Base-by-base conservation (phyloP, 2,888 invertebrate genomes). In the Perizoma flavofasciatum region DNA sequence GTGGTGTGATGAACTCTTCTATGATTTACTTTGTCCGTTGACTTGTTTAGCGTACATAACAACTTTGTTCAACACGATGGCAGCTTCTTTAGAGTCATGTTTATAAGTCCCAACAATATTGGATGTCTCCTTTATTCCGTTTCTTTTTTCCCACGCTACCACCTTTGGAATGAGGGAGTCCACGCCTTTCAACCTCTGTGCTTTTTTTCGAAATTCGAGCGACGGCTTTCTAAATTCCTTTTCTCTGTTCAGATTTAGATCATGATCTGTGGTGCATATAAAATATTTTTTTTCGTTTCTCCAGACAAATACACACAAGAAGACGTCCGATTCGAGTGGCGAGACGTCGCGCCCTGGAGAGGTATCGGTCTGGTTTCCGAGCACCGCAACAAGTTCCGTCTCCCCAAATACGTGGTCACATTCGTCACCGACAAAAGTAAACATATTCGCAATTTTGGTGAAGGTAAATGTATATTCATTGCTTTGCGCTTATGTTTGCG, bases 401-500 rank as follows among this genome's bases (percentile, higher is more conserved):
- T 94, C 48, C 94, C 94, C 68, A 94, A 94, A 89, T 94, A 94
- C 81, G 94, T 94, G 68, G 94, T 94, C 77, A 92, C 93, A 66
- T 94, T 94, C 88, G 87, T 89, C 75, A 93, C 93, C 70, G 93
- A 93, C 83, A 92, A 92, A 83, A 93, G 93, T 84, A 92, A 93
- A 82, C 93, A 93, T 85, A 92, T 92, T 82, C 93, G 93, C 81
- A 93, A 91, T 86, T 94, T 93, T 87, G 94, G 94, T 82, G 94
- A 94, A 92, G 94, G 94, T 94, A 92, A 89, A 89, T 88, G 88
- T 89, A 87, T 81, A 89, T 84, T 90, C 87, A 87, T 86, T 83
- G 89, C 91, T 91, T 89, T 83, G 86, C 85, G 87, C 89, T 88
- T 89, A 62, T 78, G 87, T 87, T 86, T 86, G 88, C 86, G 86